These are phyloP conservation scores for Nemopilema nomurai DNA, from an alignment of 30 jellyfish, hydroid and myxozoan species.

Conservation along the genomic window DNA sequence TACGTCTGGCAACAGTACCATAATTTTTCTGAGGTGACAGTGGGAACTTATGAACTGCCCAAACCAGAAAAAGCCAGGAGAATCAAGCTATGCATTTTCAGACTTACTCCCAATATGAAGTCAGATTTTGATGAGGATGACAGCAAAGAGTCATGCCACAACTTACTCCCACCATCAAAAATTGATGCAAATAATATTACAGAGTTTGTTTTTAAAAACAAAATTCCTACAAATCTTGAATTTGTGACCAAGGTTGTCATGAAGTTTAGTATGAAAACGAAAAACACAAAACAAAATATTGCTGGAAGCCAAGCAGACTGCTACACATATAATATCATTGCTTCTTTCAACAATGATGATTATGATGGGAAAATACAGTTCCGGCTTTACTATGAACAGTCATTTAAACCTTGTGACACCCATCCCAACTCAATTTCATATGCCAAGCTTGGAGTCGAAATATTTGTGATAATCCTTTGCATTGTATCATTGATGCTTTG, in stretches of 20 bases:
- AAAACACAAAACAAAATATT: slow-evolving; percentile 41
- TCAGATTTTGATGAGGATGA: slow-evolving; percentile 55
- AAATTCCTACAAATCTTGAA: slow-evolving; percentile 54
- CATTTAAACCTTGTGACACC: slow-evolving; percentile 46
- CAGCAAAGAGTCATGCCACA: slow-evolving; percentile 15
- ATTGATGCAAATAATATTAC: slow-evolving; percentile 6
- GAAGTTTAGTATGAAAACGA: slow-evolving; percentile 56
- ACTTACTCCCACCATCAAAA: slow-evolving; percentile 44
- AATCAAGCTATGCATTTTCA: slow-evolving; percentile 21
- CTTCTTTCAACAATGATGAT: slow-evolving; percentile 50
- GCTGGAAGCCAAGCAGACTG: slow-evolving; percentile 82
- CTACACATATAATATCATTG: slow-evolving; percentile 53
- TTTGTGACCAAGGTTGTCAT: slow-evolving; percentile 44
- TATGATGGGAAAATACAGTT: slow-evolving; percentile 64
- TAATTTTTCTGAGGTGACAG: slow-evolving; percentile 57
- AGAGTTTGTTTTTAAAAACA: slow-evolving; percentile 54
- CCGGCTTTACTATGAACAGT: slow-evolving; percentile 29
- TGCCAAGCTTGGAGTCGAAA: slow-evolving; percentile 49
- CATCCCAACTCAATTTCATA: slow-evolving; percentile 13
- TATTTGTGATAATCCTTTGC: slow-evolving; percentile 53
- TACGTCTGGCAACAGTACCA: slow-evolving; percentile 84
- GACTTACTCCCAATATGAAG: background rate
- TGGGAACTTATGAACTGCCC: slow-evolving; percentile 73
- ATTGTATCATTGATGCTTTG: slow-evolving; percentile 50
- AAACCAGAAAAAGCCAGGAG: slow-evolving; percentile 11